These are phyloP conservation scores for Sipha maydis DNA, from an alignment of 2,888 invertebrate genomes.

Conservation along the genomic window DNA sequence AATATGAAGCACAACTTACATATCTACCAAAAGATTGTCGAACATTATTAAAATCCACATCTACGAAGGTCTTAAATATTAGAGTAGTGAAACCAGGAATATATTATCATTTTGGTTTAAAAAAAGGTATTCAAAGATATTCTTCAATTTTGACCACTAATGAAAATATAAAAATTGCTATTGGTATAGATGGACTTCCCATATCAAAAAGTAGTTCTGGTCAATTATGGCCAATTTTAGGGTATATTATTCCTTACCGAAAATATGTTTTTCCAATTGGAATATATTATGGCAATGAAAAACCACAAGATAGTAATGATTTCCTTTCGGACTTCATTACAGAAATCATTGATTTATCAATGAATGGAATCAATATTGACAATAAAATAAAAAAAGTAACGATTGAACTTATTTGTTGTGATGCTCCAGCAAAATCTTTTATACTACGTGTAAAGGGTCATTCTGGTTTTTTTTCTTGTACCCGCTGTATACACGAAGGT, in stretches of 20 bases:
- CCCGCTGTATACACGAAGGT: constrained; percentile 17
- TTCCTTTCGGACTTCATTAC: constrained; percentile 64
- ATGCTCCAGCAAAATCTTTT: constrained; percentile 65
- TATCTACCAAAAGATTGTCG: constrained; percentile 46
- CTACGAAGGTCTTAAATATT: constrained; percentile 1
- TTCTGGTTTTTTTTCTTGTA: constrained; percentile 64
- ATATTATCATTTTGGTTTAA: constrained; percentile 48
- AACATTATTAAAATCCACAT: constrained; percentile 38
- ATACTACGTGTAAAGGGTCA: constrained; percentile 64
- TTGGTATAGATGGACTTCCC: constrained; percentile 63
- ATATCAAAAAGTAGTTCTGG: constrained; percentile 63
- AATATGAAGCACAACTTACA: constrained; percentile 4
- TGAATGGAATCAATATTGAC: constrained; percentile 60
- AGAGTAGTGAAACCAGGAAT: constrained; percentile 7
- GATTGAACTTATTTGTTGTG: constrained; percentile 64
- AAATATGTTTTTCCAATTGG: constrained; percentile 63
- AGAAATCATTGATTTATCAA: constrained; percentile 63
- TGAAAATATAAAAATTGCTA: constrained; percentile 8
- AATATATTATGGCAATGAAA: constrained; percentile 63
- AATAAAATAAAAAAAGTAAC: constrained; percentile 46
- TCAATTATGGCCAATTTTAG: constrained; percentile 57
- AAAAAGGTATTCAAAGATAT: constrained; percentile 24
- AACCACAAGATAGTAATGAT: constrained; percentile 64
- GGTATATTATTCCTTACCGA: constrained; percentile 3
- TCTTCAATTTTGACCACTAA: constrained; percentile 1